A percentile compares a stretch with the other conserved stretches of the same genome.
Conservation (phyloP, 2,888 invertebrate genomes). For the Strigamia transsilvanica region DNA sequence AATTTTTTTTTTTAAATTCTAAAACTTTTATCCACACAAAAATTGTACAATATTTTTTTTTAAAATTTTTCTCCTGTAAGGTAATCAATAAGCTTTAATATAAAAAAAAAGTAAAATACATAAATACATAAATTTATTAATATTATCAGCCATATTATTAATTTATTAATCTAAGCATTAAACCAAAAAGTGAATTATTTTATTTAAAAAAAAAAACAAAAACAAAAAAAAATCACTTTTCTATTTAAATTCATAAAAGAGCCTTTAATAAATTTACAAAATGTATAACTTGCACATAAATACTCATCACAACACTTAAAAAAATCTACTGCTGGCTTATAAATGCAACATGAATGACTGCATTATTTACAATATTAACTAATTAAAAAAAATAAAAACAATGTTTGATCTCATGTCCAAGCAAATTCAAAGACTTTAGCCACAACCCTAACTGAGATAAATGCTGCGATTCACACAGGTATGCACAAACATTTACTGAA, state of each 20-base stretch:
- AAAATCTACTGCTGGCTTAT: conserved; percentile 1
- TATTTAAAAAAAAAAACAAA: too few species aligned
- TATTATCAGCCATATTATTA: neutral
- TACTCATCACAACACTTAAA: conserved; percentile 21
- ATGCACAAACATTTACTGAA: neutral
- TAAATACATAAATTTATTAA: neutral
- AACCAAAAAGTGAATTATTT: too few species aligned
- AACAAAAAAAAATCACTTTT: neutral
- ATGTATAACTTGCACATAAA: conserved; percentile 9
- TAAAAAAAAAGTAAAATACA: neutral
- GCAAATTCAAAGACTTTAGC: neutral
- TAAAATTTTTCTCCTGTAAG: neutral
- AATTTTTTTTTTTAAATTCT: neutral
- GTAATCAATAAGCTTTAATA: neutral
- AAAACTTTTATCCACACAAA: conserved; percentile 8
- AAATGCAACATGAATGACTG: conserved; percentile 9
- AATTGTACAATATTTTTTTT: neutral
- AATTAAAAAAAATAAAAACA: neutral
- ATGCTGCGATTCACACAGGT: too few species aligned
- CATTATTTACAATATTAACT: neutral
- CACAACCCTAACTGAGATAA: conserved; percentile 19
- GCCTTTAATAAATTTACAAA: neutral
- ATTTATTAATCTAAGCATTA: too few species aligned
- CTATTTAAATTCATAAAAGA: neutral
- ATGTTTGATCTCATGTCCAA: neutral